Conservation (phyloP, 1,140 invertebrate genomes). For the Venturia canescens region DNA sequence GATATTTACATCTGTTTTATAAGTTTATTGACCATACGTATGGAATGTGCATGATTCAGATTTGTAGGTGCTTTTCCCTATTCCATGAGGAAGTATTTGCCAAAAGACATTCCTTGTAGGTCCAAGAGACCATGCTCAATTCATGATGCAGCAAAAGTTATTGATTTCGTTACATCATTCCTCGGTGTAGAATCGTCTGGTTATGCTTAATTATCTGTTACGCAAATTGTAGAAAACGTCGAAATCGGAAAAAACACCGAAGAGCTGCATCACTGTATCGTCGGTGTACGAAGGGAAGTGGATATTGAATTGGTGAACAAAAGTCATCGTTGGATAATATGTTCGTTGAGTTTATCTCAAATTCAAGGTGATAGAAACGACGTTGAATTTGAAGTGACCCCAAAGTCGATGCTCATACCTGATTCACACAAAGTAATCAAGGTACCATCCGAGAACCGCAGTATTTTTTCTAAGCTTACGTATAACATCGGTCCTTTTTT, state of each 20-base stretch:
- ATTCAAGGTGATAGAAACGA: conserved; percentile 67
- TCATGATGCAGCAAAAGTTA: too few species aligned
- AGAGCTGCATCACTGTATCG: conserved; percentile 66
- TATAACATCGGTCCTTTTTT: neutral
- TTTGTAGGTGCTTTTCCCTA: too few species aligned
- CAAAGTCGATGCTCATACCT: conserved; percentile 66
- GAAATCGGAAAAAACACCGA: conserved; percentile 63
- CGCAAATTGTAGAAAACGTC: conserved; percentile 52
- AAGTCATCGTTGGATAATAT: conserved; percentile 70
- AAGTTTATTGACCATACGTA: too few species aligned
- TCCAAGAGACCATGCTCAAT: too few species aligned
- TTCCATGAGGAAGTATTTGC: too few species aligned
- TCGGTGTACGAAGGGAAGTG: conserved; percentile 63
- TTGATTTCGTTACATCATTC: too few species aligned
- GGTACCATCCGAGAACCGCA: conserved; percentile 52
- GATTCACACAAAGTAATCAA: conserved; percentile 62
- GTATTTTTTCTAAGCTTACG: neutral
- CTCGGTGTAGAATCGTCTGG: too few species aligned
- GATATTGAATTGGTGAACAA: conserved; percentile 69
- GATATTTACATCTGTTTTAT: too few species aligned
- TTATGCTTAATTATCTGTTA: neutral
- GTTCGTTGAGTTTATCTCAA: conserved; percentile 59
- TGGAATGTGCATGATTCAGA: too few species aligned
- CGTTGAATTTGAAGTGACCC: conserved; percentile 63
- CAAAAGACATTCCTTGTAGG: too few species aligned